Conservation (phyloP, 2,888 invertebrate species). For the Patella depressa region DNA sequence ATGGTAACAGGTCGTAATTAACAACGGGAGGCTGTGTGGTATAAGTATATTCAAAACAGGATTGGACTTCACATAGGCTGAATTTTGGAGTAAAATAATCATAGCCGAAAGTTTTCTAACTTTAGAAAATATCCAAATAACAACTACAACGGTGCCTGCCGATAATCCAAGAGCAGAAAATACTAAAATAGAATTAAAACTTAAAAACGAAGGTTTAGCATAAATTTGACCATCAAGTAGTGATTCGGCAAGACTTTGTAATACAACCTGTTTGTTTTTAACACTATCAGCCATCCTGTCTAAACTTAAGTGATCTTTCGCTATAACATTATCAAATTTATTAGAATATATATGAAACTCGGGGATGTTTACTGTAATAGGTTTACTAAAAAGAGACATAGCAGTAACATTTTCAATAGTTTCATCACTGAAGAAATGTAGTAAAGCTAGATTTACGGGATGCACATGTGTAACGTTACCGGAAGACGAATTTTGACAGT, state of each 20-base stretch:
- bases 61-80: neutral
- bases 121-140: neutral
- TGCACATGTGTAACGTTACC: neutral
- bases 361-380: neutral
- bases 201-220: neutral
- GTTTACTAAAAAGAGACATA: neutral
- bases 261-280: neutral
- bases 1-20: neutral
- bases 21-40: neutral
- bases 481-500: neutral
- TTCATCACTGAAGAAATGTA: neutral
- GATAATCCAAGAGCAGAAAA: neutral
- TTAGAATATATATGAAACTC: neutral
- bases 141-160: neutral
- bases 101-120: neutral
- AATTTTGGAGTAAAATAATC: neutral
- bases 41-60: neutral
- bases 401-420: neutral
- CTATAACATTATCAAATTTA: neutral
- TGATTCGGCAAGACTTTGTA: neutral
- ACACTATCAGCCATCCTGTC: neutral
- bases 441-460: neutral
- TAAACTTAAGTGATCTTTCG: neutral
- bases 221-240: neutral
- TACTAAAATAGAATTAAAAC: neutral